Percentiles rank a stretch among this genome's conserved stretches.
phyloP scores from a whole-genome alignment of 2,113 vertebrate genomes.

The Bufo gargarizans region DNA sequence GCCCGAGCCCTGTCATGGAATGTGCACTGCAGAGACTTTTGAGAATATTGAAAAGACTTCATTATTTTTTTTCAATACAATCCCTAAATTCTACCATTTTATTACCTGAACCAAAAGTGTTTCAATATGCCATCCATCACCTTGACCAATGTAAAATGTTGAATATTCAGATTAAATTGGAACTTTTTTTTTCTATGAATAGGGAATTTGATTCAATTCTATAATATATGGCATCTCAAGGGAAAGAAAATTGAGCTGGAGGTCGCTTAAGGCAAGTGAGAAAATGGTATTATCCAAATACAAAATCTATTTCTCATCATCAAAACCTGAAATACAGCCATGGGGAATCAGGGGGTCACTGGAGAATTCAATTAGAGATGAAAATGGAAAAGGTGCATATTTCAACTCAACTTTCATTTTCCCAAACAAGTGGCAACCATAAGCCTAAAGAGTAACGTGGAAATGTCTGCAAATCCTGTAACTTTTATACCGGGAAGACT shows the following conservation, averaged over 20 bases:
- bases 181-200: slow-evolving; percentile 76
- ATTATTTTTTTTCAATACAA: slow-evolving; percentile 71
- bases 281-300: slow-evolving; percentile 79
- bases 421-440: slow-evolving; percentile 68
- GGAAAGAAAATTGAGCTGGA: slow-evolving; percentile 78
- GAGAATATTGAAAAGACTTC: slow-evolving; percentile 74
- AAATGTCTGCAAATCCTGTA: slow-evolving; percentile 64
- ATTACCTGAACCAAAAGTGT: slow-evolving; percentile 74
- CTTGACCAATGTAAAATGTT: slow-evolving; percentile 71
- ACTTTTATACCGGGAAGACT: slow-evolving; percentile 39
- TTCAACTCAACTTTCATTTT: slow-evolving; percentile 69
- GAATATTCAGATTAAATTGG: slow-evolving; percentile 80
- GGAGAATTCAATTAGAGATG: slow-evolving; percentile 74
- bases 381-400: slow-evolving; percentile 74
- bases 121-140: slow-evolving; percentile 77
- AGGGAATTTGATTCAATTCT: slow-evolving; percentile 75
- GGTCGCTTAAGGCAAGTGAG: slow-evolving; percentile 76
- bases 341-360: slow-evolving; percentile 70
- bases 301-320: slow-evolving; percentile 76
- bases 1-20: slow-evolving; percentile 57
- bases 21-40: slow-evolving; percentile 66
- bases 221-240: slow-evolving; percentile 72
- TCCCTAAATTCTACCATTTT: slow-evolving; percentile 68
- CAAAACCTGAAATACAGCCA: slow-evolving; percentile 71
- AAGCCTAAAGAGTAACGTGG: slow-evolving; percentile 60